Evolutionary conservation across 2,113 vertebrate genomes (phyloP).

Genomic region (Turdus rufiventris): DNA sequence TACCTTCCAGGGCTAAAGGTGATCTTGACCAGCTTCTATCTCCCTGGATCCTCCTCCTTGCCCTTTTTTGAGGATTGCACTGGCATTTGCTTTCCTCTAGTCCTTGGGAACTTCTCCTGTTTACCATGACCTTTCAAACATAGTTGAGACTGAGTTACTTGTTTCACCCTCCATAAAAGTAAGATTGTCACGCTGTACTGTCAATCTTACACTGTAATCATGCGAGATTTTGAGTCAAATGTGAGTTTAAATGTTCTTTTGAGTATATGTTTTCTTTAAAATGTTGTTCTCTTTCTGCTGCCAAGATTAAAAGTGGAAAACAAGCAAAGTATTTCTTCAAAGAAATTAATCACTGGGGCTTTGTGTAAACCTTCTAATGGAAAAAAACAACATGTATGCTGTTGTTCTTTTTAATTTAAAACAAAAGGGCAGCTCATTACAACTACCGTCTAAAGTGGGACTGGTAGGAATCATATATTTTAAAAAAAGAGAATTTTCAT

Average conservation of each 20-base stretch:
- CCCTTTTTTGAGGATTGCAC: not conserved
- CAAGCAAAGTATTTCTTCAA: not conserved
- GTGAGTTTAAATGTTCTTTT: not conserved
- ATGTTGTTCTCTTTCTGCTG: not conserved
- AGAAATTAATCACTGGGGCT: not conserved
- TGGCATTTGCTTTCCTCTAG: conserved; percentile 16
- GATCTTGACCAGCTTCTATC: not conserved
- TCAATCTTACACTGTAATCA: not conserved
- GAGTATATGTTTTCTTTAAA: not conserved
- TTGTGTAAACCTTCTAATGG: not conserved
- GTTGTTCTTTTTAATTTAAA: not conserved
- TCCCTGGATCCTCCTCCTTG: not conserved
- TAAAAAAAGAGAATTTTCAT: not conserved
- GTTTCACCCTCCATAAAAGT: not conserved
- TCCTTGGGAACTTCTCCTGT: not conserved
- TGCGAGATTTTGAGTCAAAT: not conserved
- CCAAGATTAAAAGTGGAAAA: not conserved
- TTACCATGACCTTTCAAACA: not conserved
- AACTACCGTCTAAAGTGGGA: not conserved
- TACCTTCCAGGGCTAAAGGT: not conserved
- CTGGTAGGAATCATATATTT: not conserved
- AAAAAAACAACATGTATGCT: not conserved
- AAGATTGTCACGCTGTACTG: not conserved
- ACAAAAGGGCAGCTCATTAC: not conserved
- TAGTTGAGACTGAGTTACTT: not conserved